These are phyloP conservation scores for Camptogramma bilineatum DNA, from an alignment of 2,888 invertebrate genomes.

Conservation along the genomic window DNA sequence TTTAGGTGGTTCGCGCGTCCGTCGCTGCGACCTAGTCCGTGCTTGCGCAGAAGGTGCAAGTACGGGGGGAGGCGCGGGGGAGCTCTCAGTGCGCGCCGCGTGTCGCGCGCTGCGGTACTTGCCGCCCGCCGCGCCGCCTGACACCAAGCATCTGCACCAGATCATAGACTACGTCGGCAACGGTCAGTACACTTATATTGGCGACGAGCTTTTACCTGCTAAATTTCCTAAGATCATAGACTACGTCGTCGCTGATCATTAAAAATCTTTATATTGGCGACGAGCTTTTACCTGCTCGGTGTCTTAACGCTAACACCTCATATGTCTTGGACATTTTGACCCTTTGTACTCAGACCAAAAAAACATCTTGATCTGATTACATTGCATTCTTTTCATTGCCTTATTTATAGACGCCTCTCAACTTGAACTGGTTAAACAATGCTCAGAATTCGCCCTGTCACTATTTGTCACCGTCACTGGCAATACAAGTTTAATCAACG, in stretches of 20 bases:
- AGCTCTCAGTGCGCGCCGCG: constrained; percentile 43
- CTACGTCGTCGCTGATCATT: constrained; percentile 58
- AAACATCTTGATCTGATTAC: too few species aligned
- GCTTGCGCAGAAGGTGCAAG: constrained; percentile 41
- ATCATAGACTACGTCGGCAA: constrained; percentile 71
- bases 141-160: constrained; percentile 58
- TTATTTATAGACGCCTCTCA: too few species aligned
- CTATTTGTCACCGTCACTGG: too few species aligned
- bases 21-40: constrained; percentile 63
- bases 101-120: constrained; percentile 62
- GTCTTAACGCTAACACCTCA: too few species aligned
- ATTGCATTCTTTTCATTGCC: too few species aligned
- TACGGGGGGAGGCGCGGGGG: constrained; percentile 30
- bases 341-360: too few species aligned
- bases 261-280: background rate
- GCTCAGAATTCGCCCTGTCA: too few species aligned
- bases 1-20: constrained; percentile 59
- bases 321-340: too few species aligned
- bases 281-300: background rate
- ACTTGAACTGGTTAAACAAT: too few species aligned
- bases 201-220: too few species aligned
- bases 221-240: constrained; percentile 73
- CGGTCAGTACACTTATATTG: background rate
- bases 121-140: constrained; percentile 56
- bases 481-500: too few species aligned